These are phyloP conservation scores for Anneissia japonica DNA, from an alignment of 35 echinoderm and acorn worm genomes.

Conservation along the genomic window DNA sequence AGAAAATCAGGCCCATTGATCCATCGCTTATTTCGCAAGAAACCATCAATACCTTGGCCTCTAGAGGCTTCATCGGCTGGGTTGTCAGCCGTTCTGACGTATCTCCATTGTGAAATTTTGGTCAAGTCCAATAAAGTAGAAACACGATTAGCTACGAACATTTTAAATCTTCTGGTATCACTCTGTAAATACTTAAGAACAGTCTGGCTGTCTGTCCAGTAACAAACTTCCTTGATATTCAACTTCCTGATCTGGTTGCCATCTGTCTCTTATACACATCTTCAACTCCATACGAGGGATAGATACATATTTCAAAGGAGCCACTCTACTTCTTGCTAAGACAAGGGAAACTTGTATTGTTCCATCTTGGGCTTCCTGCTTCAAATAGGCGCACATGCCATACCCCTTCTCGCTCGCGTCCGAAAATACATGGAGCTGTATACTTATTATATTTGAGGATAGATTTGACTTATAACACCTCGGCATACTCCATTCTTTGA, in stretches of 20 bases:
- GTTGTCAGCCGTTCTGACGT: conserved; percentile 32
- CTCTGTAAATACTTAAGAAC: conserved; percentile 35
- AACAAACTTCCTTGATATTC: background rate
- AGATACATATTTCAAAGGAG: background rate
- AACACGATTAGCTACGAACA: conserved; percentile 61
- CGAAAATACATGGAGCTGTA: conserved; percentile 4
- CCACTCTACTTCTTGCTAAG: conserved; percentile 1
- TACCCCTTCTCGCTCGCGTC: conserved; percentile 7
- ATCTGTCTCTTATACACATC: background rate
- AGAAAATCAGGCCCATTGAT: conserved; percentile 9
- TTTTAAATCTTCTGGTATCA: conserved; percentile 26
- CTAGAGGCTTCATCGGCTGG: conserved; percentile 34
- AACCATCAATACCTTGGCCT: background rate
- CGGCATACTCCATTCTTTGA: background rate
- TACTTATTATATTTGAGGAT: background rate
- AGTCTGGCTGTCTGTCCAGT: conserved; percentile 42
- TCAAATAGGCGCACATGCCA: background rate
- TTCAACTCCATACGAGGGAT: conserved; percentile 1
- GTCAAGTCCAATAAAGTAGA: conserved; percentile 1
- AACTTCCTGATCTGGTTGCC: too few species aligned
- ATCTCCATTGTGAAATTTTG: conserved; percentile 21
- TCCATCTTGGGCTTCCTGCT: background rate
- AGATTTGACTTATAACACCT: background rate
- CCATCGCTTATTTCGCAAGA: conserved; percentile 5
- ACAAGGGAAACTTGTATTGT: background rate